phyloP scores from a whole-genome alignment of 2,113 vertebrate genomes.

The Ellobius talpinus region DNA sequence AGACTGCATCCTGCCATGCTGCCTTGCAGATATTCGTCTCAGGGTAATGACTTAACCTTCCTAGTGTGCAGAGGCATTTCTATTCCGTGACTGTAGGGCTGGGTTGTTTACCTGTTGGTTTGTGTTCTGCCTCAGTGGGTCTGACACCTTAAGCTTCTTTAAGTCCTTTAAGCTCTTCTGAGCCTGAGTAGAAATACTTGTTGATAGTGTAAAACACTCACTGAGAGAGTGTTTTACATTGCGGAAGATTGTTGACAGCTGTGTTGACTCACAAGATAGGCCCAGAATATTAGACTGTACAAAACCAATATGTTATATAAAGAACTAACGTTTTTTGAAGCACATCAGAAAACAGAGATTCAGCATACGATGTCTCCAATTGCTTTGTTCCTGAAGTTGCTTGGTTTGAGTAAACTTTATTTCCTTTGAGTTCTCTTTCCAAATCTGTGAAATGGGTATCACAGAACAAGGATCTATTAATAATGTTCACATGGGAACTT shows the following conservation, averaged over 20 bases:
- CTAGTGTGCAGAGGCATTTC: background rate
- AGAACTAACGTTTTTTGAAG: background rate
- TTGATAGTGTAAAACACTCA: no score
- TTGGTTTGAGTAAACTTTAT: background rate
- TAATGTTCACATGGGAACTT: background rate
- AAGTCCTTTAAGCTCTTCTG: conserved; percentile 66
- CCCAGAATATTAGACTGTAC: conserved; percentile 1
- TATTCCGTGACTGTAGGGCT: background rate
- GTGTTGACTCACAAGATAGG: background rate
- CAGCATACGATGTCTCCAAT: background rate
- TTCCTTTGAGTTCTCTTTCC: background rate
- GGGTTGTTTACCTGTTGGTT: background rate
- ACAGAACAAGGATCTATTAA: background rate
- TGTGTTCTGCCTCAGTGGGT: conserved; percentile 60
- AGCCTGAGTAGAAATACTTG: conserved; percentile 47
- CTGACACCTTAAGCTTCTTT: conserved; percentile 61
- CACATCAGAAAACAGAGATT: background rate
- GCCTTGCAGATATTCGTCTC: background rate
- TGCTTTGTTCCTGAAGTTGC: background rate
- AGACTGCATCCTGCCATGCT: background rate
- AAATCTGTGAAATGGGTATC: background rate
- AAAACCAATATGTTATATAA: background rate
- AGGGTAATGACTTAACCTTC: background rate
- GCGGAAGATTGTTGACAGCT: conserved; percentile 30
- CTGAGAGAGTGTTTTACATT: conserved; percentile 3